phyloP scores from a whole-genome alignment of 30 jellyfish, hydroid and myxozoan species.

The Hydractinia echinata region DNA sequence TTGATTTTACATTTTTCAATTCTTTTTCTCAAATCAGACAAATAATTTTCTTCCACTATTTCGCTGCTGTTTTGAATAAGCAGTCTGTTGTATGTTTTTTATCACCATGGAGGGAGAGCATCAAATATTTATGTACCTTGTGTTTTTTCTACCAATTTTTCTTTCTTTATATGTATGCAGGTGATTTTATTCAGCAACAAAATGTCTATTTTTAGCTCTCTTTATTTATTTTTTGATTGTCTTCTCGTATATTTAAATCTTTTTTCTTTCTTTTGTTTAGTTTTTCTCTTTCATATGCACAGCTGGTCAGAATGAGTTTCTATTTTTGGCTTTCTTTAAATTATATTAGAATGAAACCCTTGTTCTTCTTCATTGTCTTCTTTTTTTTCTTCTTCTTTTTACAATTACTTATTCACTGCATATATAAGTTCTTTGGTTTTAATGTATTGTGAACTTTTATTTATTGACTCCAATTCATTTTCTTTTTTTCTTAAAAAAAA shows the following conservation, averaged over 20 bases:
- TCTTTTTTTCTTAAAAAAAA: too few species aligned
- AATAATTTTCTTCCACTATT: too few species aligned
- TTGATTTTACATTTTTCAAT: background rate
- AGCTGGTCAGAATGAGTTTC: conserved; percentile 8
- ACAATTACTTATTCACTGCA: background rate
- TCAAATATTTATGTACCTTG: too few species aligned
- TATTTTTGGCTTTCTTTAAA: conserved; percentile 9
- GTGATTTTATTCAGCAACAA: background rate
- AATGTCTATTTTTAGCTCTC: background rate
- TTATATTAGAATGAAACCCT: background rate
- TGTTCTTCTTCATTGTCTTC: background rate
- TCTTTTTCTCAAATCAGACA: too few species aligned
- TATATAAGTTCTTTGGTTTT: background rate
- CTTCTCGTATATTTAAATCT: background rate
- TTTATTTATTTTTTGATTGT: background rate
- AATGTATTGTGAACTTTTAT: background rate
- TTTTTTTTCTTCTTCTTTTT: background rate
- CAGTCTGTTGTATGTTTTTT: too few species aligned
- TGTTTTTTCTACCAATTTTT: too few species aligned
- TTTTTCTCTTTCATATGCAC: background rate
- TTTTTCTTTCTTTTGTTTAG: conserved; percentile 5
- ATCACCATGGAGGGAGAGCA: too few species aligned
- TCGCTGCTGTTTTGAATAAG: too few species aligned
- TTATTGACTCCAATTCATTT: too few species aligned
- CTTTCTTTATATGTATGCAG: too few species aligned